Percentiles rank a stretch among this genome's conserved stretches.
Evolutionary conservation across 2,113 vertebrate species (phyloP).

Genomic region (Dipodomys spectabilis): DNA sequence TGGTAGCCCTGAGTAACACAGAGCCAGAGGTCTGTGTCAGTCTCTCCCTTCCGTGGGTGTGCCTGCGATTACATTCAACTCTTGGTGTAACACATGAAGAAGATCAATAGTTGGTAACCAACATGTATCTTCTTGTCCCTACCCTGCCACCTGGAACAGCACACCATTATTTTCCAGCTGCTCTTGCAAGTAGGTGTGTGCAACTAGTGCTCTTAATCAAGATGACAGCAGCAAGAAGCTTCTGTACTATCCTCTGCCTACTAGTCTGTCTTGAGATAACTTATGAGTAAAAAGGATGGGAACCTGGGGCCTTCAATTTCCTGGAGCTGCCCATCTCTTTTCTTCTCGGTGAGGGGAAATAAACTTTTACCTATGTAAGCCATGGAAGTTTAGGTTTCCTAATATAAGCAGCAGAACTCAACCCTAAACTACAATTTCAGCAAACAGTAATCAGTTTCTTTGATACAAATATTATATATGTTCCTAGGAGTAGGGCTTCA

Average conservation of each 20-base stretch:
- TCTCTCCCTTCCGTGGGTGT: not conserved
- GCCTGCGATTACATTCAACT: not conserved
- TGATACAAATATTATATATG: not conserved
- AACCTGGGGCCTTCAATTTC: not conserved
- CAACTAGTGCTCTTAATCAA: not conserved
- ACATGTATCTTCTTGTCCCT: not conserved
- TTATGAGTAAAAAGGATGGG: not conserved
- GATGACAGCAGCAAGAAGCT: not conserved
- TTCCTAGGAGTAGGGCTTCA: not conserved
- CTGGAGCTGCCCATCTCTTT: not conserved
- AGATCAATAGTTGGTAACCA: not conserved
- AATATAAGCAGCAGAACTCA: not conserved
- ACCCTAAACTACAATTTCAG: not conserved
- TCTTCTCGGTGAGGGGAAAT: not conserved
- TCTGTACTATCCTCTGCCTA: not conserved
- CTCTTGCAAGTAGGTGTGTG: not conserved
- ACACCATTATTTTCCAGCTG: not conserved
- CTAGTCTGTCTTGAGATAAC: not conserved
- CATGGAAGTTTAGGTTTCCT: not conserved
- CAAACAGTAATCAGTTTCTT: not conserved
- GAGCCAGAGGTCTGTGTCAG: not conserved
- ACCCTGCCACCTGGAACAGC: not conserved
- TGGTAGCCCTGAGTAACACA: not conserved
- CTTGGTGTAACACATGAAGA: not conserved
- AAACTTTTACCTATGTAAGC: not conserved